Base-by-base conservation (phyloP, 2,888 invertebrate species). In the Saturnia pavonia region DNA sequence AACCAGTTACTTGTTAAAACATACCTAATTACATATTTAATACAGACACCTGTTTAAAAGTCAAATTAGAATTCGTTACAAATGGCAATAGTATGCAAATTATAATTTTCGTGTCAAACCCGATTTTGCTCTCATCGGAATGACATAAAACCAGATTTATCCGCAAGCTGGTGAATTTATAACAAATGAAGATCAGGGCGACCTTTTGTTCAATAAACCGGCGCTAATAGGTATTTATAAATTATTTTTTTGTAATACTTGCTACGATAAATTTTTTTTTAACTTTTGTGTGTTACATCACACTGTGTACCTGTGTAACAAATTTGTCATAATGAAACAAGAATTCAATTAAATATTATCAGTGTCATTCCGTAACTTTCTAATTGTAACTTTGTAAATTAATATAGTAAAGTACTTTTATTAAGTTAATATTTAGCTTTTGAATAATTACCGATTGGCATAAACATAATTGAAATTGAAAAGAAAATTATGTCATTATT, bases 111-210 rank as follows among this genome's bases (percentile, higher is more conserved):
- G 77, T 82, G 86, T 86, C 81, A 83, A 88, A 91, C 90, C 77
- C 81, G 90, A 88, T 86, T 77, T 74, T 79, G 82, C 84, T 93
- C 92, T 86, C 92, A 93, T 92, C 88, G 88, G 90, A 90, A 89
- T 86, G 72, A 75, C 78, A 79, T 77, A 77, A 86, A 89, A 89
- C 88, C 74, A 82, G 89, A 88, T 88, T 85, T 81, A 72, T 73
- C 72, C 88, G 87, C 87, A 80, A 78, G 88, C 88, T 85, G 74
- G 76, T 74, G 75, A 79, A 79, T 78, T 73, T 74, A 75, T 81
- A 82, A 89, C 89, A 90, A 89, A 86, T 86, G 85, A 85, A 84
- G 80, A 87, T 88, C 86, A 84, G 85, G 75, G 76, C 72, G 78
- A 78, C 75, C 78, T 54, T 80, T 75, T 81, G 70, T 85, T 85